These are phyloP conservation scores for Ypsolopha sequella DNA, from an alignment of 2,888 invertebrate species.

Conservation along the genomic window DNA sequence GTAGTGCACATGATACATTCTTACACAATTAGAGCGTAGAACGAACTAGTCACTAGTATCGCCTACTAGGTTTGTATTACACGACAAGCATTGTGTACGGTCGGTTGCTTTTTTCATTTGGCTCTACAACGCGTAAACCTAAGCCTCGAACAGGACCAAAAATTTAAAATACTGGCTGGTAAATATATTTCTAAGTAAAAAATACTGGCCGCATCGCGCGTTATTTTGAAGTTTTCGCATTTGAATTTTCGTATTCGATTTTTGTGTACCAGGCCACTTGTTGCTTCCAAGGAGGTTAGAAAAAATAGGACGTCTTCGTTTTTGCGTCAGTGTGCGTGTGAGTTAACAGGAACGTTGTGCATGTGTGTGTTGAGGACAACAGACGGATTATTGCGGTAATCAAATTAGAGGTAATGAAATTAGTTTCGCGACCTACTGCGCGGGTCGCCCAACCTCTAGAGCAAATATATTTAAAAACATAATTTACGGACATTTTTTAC, in stretches of 20 bases:
- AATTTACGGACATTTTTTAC: too few species aligned
- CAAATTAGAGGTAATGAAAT: constrained; percentile 62
- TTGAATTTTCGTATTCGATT: constrained; percentile 12
- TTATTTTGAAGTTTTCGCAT: background rate
- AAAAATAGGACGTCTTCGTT: constrained; percentile 7
- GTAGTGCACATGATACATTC: constrained; percentile 52
- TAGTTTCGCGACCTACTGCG: constrained; percentile 30
- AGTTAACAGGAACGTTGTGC: background rate
- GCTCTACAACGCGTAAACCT: constrained; percentile 14
- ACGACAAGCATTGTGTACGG: constrained; percentile 45
- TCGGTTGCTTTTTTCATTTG: constrained; percentile 39
- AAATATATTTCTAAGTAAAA: background rate
- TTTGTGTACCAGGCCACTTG: background rate
- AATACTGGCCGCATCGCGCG: background rate
- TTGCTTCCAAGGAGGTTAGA: background rate
- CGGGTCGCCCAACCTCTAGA: background rate
- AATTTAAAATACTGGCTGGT: constrained; percentile 5
- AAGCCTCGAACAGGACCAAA: constrained; percentile 15
- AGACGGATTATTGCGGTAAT: constrained; percentile 46
- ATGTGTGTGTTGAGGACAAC: constrained; percentile 22
- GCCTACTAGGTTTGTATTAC: constrained; percentile 38
- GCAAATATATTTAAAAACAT: too few species aligned
- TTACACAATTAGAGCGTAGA: constrained; percentile 59
- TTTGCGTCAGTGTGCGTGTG: background rate
- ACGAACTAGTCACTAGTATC: constrained; percentile 19